Conservation (phyloP, 2,113 vertebrate genomes). For the Regulus satrapa region DNA sequence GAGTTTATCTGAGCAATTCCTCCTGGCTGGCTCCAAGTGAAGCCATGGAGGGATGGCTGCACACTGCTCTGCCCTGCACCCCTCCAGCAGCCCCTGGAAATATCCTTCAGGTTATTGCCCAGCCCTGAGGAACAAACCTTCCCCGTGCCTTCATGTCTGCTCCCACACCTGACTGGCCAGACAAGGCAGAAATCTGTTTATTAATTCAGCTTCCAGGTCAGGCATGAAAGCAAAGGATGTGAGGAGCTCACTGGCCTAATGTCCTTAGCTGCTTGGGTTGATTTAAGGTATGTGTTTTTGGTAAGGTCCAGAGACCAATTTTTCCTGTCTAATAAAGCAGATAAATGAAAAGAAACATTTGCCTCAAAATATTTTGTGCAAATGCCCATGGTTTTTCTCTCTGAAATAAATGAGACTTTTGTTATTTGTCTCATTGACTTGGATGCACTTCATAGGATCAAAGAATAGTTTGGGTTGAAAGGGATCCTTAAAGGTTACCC, state of each 20-base stretch:
- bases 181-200: not conserved
- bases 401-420: not conserved
- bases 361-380: not conserved
- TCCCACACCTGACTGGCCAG: not conserved
- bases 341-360: not conserved
- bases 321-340: not conserved
- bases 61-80: not conserved
- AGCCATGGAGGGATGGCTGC: fast-evolving
- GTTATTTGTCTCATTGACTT: not conserved
- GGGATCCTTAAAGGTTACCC: not conserved
- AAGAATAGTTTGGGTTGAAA: not conserved
- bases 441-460: not conserved
- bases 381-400: not conserved
- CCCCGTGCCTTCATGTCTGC: not conserved
- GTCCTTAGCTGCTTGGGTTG: not conserved
- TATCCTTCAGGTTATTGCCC: not conserved
- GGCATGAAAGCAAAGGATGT: not conserved
- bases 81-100: fast-evolving
- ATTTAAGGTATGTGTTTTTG: not conserved
- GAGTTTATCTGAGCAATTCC: not conserved
- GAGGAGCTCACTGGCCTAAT: not conserved
- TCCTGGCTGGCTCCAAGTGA: fast-evolving
- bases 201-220: not conserved
- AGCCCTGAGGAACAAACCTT: not conserved
- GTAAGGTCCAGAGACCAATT: not conserved